Conservation (phyloP, 2,113 vertebrate genomes). For the Sturnira hondurensis region DNA sequence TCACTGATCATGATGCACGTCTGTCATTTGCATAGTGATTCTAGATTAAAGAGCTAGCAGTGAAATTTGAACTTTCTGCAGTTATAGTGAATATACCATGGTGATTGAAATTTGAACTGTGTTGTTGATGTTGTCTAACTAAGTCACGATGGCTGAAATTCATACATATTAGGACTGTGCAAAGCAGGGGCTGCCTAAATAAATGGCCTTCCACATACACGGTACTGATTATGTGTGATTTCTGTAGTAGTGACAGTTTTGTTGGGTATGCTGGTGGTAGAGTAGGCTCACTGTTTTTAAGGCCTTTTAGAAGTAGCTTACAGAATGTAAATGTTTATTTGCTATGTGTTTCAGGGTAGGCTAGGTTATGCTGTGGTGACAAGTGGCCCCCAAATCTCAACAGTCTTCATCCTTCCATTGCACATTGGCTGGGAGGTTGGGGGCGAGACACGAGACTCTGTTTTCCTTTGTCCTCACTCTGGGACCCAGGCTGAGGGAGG, state of each 20-base stretch:
- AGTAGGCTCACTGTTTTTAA: neutral
- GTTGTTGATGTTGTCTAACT: neutral
- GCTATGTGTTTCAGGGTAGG: neutral
- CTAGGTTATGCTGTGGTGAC: neutral
- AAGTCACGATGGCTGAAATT: conserved; percentile 9
- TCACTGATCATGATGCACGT: neutral
- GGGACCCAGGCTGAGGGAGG: neutral
- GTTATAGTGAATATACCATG: neutral
- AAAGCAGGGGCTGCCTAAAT: neutral
- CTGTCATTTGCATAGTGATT: neutral
- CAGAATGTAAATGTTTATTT: neutral
- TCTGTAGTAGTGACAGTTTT: neutral
- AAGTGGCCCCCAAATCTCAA: neutral
- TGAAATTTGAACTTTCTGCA: neutral
- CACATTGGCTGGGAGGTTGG: neutral
- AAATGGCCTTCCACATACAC: neutral
- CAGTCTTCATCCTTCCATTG: neutral
- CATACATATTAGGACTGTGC: neutral
- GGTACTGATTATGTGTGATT: neutral
- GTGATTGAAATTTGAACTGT: neutral
- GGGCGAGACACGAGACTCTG: neutral
- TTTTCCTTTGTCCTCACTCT: neutral
- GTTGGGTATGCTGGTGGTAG: neutral
- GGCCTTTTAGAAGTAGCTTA: neutral
- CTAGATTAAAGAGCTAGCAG: neutral